Percentiles rank a stretch among this genome's conserved stretches.
Evolutionary conservation across 2,113 vertebrate genomes (phyloP).

Genomic region (Phrynosoma blainvillii): DNA sequence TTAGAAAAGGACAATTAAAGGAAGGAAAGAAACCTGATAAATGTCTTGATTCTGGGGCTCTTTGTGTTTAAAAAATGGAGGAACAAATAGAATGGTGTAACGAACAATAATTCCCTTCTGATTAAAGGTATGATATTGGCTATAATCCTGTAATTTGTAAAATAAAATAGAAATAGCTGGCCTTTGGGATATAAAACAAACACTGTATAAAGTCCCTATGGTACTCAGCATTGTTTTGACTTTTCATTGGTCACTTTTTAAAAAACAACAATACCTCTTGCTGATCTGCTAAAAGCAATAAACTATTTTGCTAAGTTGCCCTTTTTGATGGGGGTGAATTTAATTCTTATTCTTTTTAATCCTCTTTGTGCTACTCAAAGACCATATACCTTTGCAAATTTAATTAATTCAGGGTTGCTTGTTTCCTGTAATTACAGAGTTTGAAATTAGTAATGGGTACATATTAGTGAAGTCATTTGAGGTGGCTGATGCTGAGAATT

Average conservation of each 20-base stretch:
- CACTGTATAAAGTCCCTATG: neutral
- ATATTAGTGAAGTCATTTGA: neutral
- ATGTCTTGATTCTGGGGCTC: constrained; percentile 47
- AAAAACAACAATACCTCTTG: neutral
- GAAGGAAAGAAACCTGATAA: constrained; percentile 28
- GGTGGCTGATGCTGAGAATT: neutral
- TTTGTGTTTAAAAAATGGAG: constrained; percentile 41
- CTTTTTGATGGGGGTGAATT: neutral
- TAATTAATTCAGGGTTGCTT: neutral
- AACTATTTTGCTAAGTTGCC: neutral
- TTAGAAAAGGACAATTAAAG: constrained; percentile 17
- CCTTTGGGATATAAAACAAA: constrained; percentile 34
- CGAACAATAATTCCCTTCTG: constrained; percentile 46
- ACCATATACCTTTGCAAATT: neutral
- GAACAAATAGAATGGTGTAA: constrained; percentile 1
- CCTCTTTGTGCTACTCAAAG: neutral
- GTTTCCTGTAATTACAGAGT: neutral
- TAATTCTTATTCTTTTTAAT: constrained; percentile 33
- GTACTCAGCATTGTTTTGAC: constrained; percentile 24
- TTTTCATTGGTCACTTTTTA: neutral
- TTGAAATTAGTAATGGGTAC: neutral
- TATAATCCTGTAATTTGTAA: constrained; percentile 40
- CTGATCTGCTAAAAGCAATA: neutral
- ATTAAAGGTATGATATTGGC: constrained; percentile 42
- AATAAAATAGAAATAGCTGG: constrained; percentile 19